Evolutionary conservation across 1,140 invertebrate species (phyloP), one percentile per base, ranked within the genome.

Genomic region (Steinernema feltiae): DNA sequence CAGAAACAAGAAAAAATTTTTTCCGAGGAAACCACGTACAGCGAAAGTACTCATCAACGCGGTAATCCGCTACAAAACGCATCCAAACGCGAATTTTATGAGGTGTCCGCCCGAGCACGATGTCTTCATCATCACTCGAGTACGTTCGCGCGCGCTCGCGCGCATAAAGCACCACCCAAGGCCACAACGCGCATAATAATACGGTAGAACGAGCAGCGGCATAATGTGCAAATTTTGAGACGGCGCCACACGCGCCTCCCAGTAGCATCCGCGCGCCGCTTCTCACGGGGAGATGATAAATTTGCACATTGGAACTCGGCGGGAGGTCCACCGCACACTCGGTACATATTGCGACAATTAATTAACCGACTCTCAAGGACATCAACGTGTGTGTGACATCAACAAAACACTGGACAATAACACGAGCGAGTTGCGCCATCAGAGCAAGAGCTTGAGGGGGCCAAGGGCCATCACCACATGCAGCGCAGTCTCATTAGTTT

Each of bases 171-270:
- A n/a, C n/a, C n/a, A n/a, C 15, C 53, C 53, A 63, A 63, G 53
- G 53, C 53, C 53, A 63, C 53, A 21, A 46, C n/a, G 41, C n/a
- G n/a, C n/a, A 63, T 63, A 63, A 63, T 63, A 63, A 63, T 63
- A 63, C 53, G 53, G 53, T 63, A 63, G 7, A 63, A n/a, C 53
- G 53, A 15, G 53, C 35, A 41, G 35, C n/a, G 41, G n/a, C 41
- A n/a, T 46, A 63, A 63, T 63, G 53, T 3, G 53, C 53, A 27
- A 63, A 63, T 63, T 63, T 21, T 15, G 24, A 63, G 24, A 63
- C 12, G 12, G 53, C 53, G 53, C 12, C 53, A 63, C 53, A 15
- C 53, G 53, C 12, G 3, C 53, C 7, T 17, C 24, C 2, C 53
- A 63, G 53, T 63, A 63, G 53, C 53, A n/a, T n/a, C n/a, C n/a